Conservation (phyloP, 1,140 invertebrate genomes). For the Lamellibrachia luymesi region DNA sequence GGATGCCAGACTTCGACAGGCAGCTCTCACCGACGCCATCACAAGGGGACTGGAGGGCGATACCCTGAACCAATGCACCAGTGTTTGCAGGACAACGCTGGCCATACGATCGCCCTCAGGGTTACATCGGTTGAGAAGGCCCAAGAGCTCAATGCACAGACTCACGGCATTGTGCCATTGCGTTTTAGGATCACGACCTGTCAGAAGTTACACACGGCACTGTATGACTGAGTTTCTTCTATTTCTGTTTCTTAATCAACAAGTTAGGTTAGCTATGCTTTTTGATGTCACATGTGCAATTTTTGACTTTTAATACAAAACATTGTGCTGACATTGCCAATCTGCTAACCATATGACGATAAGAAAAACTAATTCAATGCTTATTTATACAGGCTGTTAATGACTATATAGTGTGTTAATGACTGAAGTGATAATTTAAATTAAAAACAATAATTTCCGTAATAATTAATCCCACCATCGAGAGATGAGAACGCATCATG, state of each 20-base stretch:
- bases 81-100: conserved; percentile 56
- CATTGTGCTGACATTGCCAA: too few species aligned
- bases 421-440: not conserved
- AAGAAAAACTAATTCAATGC: too few species aligned
- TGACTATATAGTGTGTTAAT: too few species aligned
- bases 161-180: conserved; percentile 61
- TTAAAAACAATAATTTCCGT: not conserved
- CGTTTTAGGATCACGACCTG: conserved; percentile 57
- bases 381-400: too few species aligned
- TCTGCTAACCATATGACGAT: too few species aligned
- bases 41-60: conserved; percentile 50
- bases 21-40: conserved; percentile 45
- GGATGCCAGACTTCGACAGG: conserved; percentile 46
- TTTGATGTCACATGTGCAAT: too few species aligned
- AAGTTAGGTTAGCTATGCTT: too few species aligned
- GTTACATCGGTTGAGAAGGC: conserved; percentile 55
- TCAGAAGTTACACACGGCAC: conserved; percentile 7
- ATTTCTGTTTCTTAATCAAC: too few species aligned
- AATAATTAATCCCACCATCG: not conserved
- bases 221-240: not conserved
- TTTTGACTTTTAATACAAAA: too few species aligned
- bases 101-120: conserved; percentile 57
- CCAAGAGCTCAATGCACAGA: conserved; percentile 58
- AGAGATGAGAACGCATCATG: not conserved
- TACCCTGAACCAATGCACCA: conserved; percentile 55